Evolutionary conservation across 1,140 invertebrate genomes (phyloP).

Genomic region (Bombus sibiricus): DNA sequence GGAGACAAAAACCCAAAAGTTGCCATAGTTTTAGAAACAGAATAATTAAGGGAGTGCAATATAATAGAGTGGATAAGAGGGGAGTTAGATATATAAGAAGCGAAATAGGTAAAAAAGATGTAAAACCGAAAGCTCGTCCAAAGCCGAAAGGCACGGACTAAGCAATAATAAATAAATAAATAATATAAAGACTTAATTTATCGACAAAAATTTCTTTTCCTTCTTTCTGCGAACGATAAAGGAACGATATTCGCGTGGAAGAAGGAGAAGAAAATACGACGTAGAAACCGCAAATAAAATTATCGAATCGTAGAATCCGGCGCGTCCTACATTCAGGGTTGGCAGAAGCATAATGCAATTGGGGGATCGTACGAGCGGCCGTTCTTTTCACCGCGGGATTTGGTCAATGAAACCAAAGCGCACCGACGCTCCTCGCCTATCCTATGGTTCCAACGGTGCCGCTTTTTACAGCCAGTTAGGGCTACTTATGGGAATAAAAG

Average conservation of each 20-base stretch:
- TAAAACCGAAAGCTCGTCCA: too few species aligned
- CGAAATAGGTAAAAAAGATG: too few species aligned
- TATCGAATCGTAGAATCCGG: not conserved
- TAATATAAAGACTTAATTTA: too few species aligned
- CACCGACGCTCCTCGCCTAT: not conserved
- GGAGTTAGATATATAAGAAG: too few species aligned
- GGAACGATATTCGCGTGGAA: not conserved
- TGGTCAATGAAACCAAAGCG: slow-evolving; percentile 59
- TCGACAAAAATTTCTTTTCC: not conserved
- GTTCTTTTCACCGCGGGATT: slow-evolving; percentile 39
- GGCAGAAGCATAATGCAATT: not conserved
- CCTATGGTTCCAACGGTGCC: slow-evolving; percentile 33
- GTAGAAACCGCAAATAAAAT: not conserved
- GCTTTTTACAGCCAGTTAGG: slow-evolving; percentile 39
- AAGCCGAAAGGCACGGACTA: too few species aligned
- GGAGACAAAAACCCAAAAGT: too few species aligned
- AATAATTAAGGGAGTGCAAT: too few species aligned
- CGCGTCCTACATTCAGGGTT: not conserved
- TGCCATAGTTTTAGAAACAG: too few species aligned
- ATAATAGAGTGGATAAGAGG: too few species aligned
- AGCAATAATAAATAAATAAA: too few species aligned
- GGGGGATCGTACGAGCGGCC: too few species aligned
- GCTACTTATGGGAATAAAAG: slow-evolving; percentile 30
- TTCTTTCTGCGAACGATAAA: not conserved
- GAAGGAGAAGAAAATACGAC: not conserved